Evolutionary conservation across 2,797 vertebrate genomes (phyloP).

Genomic region (Aplochiton taeniatus): DNA sequence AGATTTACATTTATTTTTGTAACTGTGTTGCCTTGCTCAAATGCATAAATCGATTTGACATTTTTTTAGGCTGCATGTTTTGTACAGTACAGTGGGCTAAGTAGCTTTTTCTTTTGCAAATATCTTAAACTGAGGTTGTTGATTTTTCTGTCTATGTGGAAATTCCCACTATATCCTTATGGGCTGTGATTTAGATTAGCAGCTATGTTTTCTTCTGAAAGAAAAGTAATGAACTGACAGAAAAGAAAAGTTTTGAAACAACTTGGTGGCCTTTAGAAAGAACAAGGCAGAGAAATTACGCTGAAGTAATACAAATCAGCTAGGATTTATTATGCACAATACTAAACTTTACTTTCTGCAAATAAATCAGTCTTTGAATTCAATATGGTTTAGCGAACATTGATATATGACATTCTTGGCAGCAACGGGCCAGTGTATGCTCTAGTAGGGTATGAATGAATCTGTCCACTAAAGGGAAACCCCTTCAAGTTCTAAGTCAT

Average conservation of each 20-base stretch:
- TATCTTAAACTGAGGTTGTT: too few species aligned
- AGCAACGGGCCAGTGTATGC: conserved; percentile 34
- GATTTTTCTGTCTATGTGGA: too few species aligned
- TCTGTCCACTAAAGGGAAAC: conserved; percentile 20
- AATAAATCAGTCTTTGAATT: conserved; percentile 14
- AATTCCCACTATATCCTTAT: too few species aligned
- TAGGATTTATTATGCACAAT: conserved; percentile 31
- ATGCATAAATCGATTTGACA: too few species aligned
- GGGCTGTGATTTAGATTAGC: too few species aligned
- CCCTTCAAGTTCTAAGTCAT: conserved; percentile 1
- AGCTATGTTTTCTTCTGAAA: background rate
- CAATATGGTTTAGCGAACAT: conserved; percentile 20
- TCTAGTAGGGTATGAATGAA: conserved; percentile 11
- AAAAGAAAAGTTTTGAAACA: conserved; percentile 19
- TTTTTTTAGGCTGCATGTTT: too few species aligned
- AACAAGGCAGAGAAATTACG: conserved; percentile 15
- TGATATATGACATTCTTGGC: conserved; percentile 29
- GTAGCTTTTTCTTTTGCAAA: too few species aligned
- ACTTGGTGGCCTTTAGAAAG: conserved; percentile 18
- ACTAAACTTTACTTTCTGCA: conserved; percentile 12
- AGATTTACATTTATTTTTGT: too few species aligned
- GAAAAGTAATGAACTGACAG: conserved; percentile 12
- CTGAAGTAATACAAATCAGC: conserved; percentile 25
- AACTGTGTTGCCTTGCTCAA: too few species aligned
- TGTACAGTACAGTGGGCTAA: too few species aligned